phyloP scores from a whole-genome alignment of 2,797 vertebrate species.

The Australoheros facetus region DNA sequence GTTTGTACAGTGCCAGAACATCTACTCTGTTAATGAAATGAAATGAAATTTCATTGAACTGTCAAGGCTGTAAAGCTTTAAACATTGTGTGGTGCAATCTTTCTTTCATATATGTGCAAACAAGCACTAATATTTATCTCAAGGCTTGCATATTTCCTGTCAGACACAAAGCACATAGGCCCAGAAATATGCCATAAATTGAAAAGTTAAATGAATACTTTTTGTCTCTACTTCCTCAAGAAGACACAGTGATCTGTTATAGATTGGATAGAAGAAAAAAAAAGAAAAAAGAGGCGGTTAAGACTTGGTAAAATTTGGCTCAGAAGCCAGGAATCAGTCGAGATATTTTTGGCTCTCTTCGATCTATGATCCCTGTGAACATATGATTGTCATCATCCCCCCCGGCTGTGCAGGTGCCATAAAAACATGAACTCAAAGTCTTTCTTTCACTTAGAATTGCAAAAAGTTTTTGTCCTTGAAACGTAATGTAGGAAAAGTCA shows the following conservation, averaged over 20 bases:
- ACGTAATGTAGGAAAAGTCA: constrained; percentile 13
- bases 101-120: constrained; percentile 6
- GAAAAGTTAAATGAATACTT: neutral
- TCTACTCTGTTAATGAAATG: constrained; percentile 30
- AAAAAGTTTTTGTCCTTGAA: constrained; percentile 48
- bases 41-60: constrained; percentile 35
- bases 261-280: constrained; percentile 13
- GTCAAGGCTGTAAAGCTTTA: constrained; percentile 14
- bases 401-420: constrained; percentile 14
- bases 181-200: neutral
- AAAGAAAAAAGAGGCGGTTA: constrained; percentile 12
- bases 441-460: constrained; percentile 17
- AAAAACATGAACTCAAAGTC: constrained; percentile 42
- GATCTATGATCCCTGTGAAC: constrained; percentile 32
- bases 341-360: constrained; percentile 50
- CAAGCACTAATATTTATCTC: neutral
- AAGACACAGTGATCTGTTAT: constrained; percentile 23
- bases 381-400: constrained; percentile 22
- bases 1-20: constrained; percentile 19
- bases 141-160: neutral
- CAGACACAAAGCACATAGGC: neutral
- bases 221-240: neutral
- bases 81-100: neutral
- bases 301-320: constrained; percentile 15
- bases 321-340: constrained; percentile 25